These are phyloP conservation scores for Hipposideros armiger DNA, from an alignment of 2,113 vertebrate species.

Conservation along the genomic window DNA sequence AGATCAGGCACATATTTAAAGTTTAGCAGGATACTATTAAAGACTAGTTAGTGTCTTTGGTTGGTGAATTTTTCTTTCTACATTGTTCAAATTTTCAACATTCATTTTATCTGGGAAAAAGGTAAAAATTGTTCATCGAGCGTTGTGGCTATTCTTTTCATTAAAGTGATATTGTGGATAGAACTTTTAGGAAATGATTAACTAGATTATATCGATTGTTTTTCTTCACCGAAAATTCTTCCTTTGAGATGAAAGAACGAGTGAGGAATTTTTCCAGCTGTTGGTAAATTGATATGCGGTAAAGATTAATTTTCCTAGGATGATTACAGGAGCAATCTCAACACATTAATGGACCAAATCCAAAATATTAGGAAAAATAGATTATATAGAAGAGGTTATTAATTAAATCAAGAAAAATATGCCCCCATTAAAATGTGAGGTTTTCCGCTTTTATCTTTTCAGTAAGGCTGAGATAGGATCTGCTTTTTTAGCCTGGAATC, in stretches of 20 bases:
- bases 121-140: neutral
- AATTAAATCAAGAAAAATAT: constrained; percentile 16
- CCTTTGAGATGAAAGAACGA: constrained; percentile 42
- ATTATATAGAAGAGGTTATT: neutral
- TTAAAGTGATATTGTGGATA: neutral
- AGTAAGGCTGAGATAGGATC: neutral
- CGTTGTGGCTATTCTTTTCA: neutral
- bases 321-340: neutral
- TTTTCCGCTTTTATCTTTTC: neutral
- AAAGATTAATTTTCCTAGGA: constrained; percentile 28
- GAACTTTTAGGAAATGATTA: constrained; percentile 45
- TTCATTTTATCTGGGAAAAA: constrained; percentile 29
- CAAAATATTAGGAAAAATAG: constrained; percentile 42
- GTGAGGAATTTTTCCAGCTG: constrained; percentile 48
- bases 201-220: neutral
- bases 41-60: neutral
- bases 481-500: neutral
- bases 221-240: constrained; percentile 14
- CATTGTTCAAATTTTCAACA: neutral
- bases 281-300: neutral
- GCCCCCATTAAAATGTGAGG: neutral
- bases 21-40: neutral
- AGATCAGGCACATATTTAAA: neutral
- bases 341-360: neutral
- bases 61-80: neutral